These are phyloP conservation scores for Phaonia tiefii DNA, from an alignment of 2,888 invertebrate species.

Conservation along the genomic window DNA sequence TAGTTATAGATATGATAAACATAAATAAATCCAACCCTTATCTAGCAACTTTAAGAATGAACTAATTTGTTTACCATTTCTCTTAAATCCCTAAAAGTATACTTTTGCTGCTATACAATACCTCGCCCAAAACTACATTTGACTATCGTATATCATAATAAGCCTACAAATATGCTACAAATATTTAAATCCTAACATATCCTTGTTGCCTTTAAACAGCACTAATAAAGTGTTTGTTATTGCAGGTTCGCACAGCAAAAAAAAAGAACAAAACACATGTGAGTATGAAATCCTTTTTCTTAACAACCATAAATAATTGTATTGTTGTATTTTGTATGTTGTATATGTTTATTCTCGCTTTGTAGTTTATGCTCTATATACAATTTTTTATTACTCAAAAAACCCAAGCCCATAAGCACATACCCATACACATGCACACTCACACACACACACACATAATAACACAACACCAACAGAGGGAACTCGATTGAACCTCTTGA, in stretches of 20 bases:
- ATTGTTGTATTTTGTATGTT: slow-evolving; percentile 57
- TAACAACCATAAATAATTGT: slow-evolving; percentile 63
- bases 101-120: not conserved
- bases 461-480: not conserved
- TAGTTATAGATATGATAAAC: too few species aligned
- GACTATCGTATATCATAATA: slow-evolving; percentile 22
- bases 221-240: slow-evolving; percentile 18
- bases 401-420: slow-evolving; percentile 28
- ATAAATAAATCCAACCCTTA: too few species aligned
- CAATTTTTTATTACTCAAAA: slow-evolving; percentile 45
- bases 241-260: not conserved
- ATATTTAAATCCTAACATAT: slow-evolving; percentile 9
- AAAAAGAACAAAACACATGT: not conserved
- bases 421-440: slow-evolving; percentile 14
- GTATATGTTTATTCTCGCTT: slow-evolving; percentile 52
- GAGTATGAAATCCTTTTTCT: slow-evolving; percentile 42
- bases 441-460: slow-evolving; percentile 9
- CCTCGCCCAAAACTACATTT: slow-evolving; percentile 12
- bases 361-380: slow-evolving; percentile 65
- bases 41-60: too few species aligned
- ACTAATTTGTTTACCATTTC: too few species aligned
- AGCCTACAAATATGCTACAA: slow-evolving; percentile 34
- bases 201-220: slow-evolving; percentile 17
- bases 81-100: too few species aligned
- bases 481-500: slow-evolving; percentile 55